Evolutionary conservation across 2,113 vertebrate species (phyloP).

Genomic region (Steatornis caripensis): DNA sequence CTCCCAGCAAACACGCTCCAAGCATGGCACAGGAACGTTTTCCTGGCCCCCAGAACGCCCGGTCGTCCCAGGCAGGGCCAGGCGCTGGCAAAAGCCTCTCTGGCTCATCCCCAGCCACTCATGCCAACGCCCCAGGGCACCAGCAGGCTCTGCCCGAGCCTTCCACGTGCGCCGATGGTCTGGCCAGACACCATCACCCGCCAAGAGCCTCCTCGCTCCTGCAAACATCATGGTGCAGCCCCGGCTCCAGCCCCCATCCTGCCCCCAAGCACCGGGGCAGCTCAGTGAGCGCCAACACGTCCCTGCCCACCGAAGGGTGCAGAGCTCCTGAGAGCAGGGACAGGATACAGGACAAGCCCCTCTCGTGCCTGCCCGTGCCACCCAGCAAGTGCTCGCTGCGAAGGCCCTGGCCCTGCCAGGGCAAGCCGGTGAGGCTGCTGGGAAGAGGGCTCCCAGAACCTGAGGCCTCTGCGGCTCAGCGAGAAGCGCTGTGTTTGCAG

Average conservation of each 20-base stretch:
- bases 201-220: not conserved
- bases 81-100: not conserved
- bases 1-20: not conserved
- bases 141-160: not conserved
- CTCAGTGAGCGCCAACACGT: fast-evolving
- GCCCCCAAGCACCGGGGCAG: not conserved
- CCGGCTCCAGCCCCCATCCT: not conserved
- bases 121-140: not conserved
- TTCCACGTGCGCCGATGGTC: no score
- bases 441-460: not conserved
- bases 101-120: not conserved
- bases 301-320: not conserved
- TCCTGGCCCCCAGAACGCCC: fast-evolving
- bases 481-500: not conserved
- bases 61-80: not conserved
- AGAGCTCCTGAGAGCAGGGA: not conserved
- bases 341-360: not conserved
- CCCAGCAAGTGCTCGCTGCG: fast-evolving
- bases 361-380: fast-evolving
- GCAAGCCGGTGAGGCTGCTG: fast-evolving
- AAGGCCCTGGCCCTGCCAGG: not conserved
- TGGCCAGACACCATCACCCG: not conserved
- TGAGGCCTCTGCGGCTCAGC: not conserved
- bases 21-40: fast-evolving
- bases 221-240: fast-evolving